Conservation (phyloP, 2,888 invertebrate species). For the Trichogramma evanescens region DNA sequence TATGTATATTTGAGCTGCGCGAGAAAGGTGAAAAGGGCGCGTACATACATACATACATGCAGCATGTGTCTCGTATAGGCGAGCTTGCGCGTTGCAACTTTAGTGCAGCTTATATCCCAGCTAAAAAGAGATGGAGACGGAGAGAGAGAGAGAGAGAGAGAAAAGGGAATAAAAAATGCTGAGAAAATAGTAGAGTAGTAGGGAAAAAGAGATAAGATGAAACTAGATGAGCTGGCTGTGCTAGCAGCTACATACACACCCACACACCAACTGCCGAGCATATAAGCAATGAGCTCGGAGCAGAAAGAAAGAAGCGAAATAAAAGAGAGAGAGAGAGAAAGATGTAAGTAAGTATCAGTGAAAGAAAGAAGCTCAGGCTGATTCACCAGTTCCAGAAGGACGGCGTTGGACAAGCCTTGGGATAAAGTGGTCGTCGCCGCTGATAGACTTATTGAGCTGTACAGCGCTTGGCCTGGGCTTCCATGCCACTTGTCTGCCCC, state of each 20-base stretch:
- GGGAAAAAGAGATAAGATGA: conserved; percentile 17
- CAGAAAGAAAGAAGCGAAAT: not conserved
- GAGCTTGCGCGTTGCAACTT: no score
- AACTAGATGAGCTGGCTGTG: conserved; percentile 14
- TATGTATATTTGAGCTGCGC: no score
- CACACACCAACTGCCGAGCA: not conserved
- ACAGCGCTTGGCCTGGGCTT: no score
- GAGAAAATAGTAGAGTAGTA: conserved; percentile 8
- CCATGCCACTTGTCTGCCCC: no score
- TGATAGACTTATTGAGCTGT: conserved; percentile 7
- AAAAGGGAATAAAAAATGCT: conserved; percentile 21
- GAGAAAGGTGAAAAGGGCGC: no score
- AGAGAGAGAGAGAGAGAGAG: not conserved
- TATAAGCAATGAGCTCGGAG: no score
- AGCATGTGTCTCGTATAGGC: no score
- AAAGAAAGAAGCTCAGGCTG: conserved; percentile 4
- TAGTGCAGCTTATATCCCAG: no score
- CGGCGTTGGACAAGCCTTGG: not conserved
- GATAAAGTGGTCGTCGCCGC: not conserved
- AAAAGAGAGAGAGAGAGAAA: not conserved
- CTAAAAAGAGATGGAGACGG: not conserved
- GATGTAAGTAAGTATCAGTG: not conserved
- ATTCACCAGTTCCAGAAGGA: conserved; percentile 5
- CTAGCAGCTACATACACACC: no score
- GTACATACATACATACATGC: no score